phyloP scores from a whole-genome alignment of 2,797 vertebrate genomes.

The Gymnopithys bicolor region DNA sequence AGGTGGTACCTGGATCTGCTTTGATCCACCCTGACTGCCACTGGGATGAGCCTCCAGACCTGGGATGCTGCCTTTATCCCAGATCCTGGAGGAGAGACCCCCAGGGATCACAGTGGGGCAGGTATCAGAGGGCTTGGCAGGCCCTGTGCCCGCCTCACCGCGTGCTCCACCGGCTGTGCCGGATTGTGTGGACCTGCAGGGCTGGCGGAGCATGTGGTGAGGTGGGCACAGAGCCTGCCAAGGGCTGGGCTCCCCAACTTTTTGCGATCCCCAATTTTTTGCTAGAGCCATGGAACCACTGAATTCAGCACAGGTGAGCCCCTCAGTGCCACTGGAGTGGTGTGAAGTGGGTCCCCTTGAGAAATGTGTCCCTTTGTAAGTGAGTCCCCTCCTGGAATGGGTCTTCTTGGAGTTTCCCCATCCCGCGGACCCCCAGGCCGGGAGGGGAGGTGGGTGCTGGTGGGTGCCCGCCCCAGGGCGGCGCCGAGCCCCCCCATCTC shows the following conservation, averaged over 20 bases:
- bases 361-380: background rate
- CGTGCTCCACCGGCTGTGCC: background rate
- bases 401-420: background rate
- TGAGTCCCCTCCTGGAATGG: accelerated
- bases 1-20: background rate
- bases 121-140: too few species aligned
- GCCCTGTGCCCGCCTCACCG: accelerated
- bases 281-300: background rate
- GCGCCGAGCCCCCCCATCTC: background rate
- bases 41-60: background rate
- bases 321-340: accelerated
- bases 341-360: background rate
- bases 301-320: background rate
- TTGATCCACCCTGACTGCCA: background rate
- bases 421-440: background rate
- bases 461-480: background rate
- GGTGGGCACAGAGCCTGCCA: accelerated
- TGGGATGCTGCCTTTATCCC: background rate
- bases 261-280: background rate
- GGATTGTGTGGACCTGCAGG: background rate
- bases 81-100: background rate
- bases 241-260: background rate
- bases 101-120: accelerated
- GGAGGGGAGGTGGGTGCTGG: background rate
- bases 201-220: background rate